A percentile compares a stretch with the other conserved stretches of the same genome.
phyloP scores from a whole-genome alignment of 2,113 vertebrate genomes.

The Macroglossus sobrinus region DNA sequence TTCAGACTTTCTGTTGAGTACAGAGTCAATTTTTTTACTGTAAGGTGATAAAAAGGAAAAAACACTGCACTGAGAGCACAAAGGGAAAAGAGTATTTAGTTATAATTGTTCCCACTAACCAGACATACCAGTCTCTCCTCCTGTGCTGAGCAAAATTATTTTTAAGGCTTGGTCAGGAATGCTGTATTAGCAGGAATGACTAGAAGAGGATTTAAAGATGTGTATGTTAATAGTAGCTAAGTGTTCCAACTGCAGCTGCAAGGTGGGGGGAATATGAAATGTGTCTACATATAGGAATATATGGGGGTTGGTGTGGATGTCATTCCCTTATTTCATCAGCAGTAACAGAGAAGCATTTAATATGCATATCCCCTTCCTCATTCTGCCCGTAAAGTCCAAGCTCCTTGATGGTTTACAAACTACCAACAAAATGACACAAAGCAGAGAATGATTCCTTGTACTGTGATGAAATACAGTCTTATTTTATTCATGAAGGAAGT shows the following conservation, averaged over 20 bases:
- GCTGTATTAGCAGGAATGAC: not conserved
- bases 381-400: not conserved
- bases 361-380: not conserved
- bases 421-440: not conserved
- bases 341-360: not conserved
- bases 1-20: not conserved
- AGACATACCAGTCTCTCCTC: not conserved
- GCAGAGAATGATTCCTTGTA: not conserved
- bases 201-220: not conserved
- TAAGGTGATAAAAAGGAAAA: not conserved
- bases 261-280: not conserved
- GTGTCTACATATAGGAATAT: too few species aligned
- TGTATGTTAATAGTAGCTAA: not conserved
- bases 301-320: accelerated
- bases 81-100: not conserved
- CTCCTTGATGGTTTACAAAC: not conserved
- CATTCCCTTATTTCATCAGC: not conserved
- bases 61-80: not conserved
- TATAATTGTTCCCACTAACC: not conserved
- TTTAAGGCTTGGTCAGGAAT: not conserved
- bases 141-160: not conserved
- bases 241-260: not conserved
- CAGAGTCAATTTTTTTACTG: not conserved
- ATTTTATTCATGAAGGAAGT: slow-evolving; percentile 8
- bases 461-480: not conserved